phyloP scores from a whole-genome alignment of 2,888 invertebrate species.

The Epinotia ramella region DNA sequence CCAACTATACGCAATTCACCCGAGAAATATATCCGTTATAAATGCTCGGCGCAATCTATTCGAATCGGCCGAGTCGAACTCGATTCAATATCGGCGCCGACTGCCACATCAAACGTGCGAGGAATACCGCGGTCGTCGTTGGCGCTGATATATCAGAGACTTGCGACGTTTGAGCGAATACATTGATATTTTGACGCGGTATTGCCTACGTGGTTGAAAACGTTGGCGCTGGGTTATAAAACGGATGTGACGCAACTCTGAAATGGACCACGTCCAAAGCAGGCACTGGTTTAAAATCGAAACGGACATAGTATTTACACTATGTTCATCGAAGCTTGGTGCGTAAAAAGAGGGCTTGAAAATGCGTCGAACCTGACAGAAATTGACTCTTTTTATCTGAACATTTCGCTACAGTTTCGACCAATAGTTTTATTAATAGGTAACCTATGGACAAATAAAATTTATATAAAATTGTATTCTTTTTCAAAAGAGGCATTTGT shows the following conservation, averaged over 20 bases:
- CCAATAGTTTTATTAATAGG: neutral
- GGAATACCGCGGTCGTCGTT: constrained; percentile 24
- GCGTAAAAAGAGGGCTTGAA: too few species aligned
- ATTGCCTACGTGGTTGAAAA: constrained; percentile 37
- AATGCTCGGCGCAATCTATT: constrained; percentile 32
- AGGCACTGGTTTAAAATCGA: neutral
- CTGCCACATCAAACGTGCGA: constrained; percentile 40
- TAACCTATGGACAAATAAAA: neutral
- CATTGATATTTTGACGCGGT: constrained; percentile 44
- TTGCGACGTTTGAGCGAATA: constrained; percentile 36
- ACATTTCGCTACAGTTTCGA: too few species aligned
- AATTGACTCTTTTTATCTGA: too few species aligned
- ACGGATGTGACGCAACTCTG: constrained; percentile 2
- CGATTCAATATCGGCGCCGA: constrained; percentile 43
- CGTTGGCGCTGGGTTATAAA: constrained; percentile 17
- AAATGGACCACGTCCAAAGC: constrained; percentile 4
- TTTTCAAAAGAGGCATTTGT: neutral
- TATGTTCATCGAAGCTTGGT: neutral
- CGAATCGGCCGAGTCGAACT: constrained; percentile 25
- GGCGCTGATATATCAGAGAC: constrained; percentile 43
- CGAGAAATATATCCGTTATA: constrained; percentile 32
- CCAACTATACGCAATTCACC: constrained; percentile 3
- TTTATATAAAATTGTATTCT: too few species aligned
- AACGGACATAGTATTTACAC: neutral
- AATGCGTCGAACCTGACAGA: too few species aligned